These are phyloP conservation scores for Drosophila pachea DNA, from an alignment of 1,140 invertebrate species.

Conservation along the genomic window DNA sequence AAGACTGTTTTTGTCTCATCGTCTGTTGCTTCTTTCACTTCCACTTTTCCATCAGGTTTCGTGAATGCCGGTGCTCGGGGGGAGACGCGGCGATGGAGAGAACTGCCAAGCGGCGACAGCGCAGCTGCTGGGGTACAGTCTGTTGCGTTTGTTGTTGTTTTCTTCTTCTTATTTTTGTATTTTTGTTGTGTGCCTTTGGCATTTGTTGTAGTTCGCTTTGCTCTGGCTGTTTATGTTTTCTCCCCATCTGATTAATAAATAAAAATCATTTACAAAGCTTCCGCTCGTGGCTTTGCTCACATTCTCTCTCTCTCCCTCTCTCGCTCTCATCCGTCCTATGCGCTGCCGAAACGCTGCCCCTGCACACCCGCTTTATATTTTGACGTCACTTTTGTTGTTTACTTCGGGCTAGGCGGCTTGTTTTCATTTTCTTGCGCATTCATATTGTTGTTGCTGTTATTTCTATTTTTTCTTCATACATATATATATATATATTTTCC, in stretches of 20 bases:
- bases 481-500: constrained; percentile 12
- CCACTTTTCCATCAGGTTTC: constrained; percentile 61
- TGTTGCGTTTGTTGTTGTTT: constrained; percentile 60
- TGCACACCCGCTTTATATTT: constrained; percentile 54
- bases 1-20: constrained; percentile 15
- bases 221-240: constrained; percentile 32
- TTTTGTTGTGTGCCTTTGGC: constrained; percentile 33
- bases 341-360: not conserved
- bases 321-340: constrained; percentile 4
- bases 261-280: constrained; percentile 70
- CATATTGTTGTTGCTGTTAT: constrained; percentile 38
- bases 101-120: constrained; percentile 7
- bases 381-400: constrained; percentile 77
- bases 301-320: constrained; percentile 16
- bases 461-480: constrained; percentile 41
- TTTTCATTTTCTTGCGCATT: constrained; percentile 65
- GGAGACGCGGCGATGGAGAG: constrained; percentile 11
- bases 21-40: constrained; percentile 73
- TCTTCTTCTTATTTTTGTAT: constrained; percentile 42
- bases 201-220: constrained; percentile 29
- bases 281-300: constrained; percentile 32
- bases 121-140: constrained; percentile 63
- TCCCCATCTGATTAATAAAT: constrained; percentile 68
- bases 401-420: constrained; percentile 54
- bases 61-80: constrained; percentile 26